Percentiles rank a stretch among this genome's conserved stretches.
Evolutionary conservation across 2,113 vertebrate species (phyloP).

Genomic region (Nyctibius bracteatus): DNA sequence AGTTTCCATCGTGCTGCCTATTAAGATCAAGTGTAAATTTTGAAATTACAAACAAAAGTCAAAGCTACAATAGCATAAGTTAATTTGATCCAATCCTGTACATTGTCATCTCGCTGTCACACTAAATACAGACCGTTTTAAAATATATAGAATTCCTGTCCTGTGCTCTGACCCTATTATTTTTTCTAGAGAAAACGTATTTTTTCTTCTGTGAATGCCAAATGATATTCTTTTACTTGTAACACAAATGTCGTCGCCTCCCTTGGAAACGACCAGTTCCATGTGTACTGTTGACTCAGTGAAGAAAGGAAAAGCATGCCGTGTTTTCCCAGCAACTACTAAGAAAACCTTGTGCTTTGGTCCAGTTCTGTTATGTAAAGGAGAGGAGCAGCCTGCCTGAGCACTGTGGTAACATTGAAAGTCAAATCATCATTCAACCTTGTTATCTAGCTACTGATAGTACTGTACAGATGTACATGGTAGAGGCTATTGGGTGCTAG

Average conservation of each 20-base stretch:
- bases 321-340: neutral
- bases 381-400: neutral
- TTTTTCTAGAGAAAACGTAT: neutral
- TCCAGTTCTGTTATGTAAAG: neutral
- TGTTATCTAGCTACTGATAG: neutral
- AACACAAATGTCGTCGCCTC: neutral
- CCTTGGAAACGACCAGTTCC: neutral
- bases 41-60: neutral
- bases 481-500: neutral
- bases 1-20: neutral
- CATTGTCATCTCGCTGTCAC: neutral
- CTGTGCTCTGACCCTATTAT: neutral
- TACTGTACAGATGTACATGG: neutral
- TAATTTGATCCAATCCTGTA: neutral
- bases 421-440: neutral
- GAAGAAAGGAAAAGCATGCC: neutral
- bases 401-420: accelerated
- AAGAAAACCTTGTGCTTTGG: neutral
- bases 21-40: neutral
- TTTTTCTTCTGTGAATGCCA: neutral
- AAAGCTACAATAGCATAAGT: neutral
- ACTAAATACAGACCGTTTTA: neutral
- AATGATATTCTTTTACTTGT: neutral
- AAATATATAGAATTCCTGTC: neutral
- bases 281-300: neutral